phyloP scores from a whole-genome alignment of 2,888 invertebrate species.

The Trimorus sp. region DNA sequence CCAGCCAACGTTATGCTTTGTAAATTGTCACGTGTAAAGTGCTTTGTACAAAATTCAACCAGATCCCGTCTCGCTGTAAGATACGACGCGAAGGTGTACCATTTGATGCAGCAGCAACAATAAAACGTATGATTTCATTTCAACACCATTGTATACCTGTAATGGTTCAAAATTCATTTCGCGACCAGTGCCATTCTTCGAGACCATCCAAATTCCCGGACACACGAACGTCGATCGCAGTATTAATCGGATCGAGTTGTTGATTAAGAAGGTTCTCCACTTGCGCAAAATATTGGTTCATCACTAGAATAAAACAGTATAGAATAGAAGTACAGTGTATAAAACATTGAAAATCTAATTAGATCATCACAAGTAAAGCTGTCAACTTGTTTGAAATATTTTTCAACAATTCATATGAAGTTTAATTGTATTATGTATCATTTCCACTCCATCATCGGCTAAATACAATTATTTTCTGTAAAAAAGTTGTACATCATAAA shows the following conservation, averaged over 20 bases:
- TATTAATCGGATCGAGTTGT: slow-evolving; percentile 10
- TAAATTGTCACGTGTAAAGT: slow-evolving; percentile 47
- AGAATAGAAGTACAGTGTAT: too few species aligned
- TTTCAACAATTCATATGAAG: too few species aligned
- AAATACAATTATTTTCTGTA: too few species aligned
- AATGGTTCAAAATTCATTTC: slow-evolving; percentile 27
- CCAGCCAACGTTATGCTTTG: slow-evolving; percentile 38
- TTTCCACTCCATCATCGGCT: too few species aligned
- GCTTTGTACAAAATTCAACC: slow-evolving; percentile 45
- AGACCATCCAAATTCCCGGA: slow-evolving; percentile 9
- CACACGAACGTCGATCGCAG: slow-evolving; percentile 12
- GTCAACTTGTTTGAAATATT: too few species aligned
- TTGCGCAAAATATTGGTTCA: too few species aligned
- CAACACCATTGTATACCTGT: slow-evolving; percentile 22
- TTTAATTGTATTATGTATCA: too few species aligned
- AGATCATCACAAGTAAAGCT: too few species aligned
- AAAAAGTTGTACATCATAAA: too few species aligned
- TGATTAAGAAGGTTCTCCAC: too few species aligned
- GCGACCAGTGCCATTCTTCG: slow-evolving; percentile 34
- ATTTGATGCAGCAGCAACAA: slow-evolving; percentile 4
- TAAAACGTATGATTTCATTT: slow-evolving; percentile 22
- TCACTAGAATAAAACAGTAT: too few species aligned
- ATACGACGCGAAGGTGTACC: neutral
- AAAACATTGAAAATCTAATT: too few species aligned
- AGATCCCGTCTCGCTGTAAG: slow-evolving; percentile 20